These are phyloP conservation scores for Drosophila mimica DNA, from an alignment of 2,888 invertebrate species.

Conservation along the genomic window DNA sequence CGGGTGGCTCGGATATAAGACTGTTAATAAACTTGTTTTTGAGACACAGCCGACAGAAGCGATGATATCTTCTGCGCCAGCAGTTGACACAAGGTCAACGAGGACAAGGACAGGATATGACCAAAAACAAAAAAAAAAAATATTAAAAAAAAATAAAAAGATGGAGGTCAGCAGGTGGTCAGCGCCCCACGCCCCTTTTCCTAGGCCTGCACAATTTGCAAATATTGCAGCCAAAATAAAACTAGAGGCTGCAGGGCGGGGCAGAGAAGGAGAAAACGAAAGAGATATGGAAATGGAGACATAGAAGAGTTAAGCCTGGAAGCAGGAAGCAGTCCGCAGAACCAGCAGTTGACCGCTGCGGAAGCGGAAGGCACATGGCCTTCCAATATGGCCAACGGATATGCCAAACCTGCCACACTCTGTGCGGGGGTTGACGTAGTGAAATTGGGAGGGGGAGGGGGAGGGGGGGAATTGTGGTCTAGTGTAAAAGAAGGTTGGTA, in stretches of 20 bases:
- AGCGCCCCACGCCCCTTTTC: not conserved
- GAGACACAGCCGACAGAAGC: constrained; percentile 33
- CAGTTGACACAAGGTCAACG: constrained; percentile 67
- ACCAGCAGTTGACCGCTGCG: constrained; percentile 44
- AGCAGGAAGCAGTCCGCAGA: constrained; percentile 43
- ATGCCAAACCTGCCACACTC: constrained; percentile 47
- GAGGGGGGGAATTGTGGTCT: not conserved
- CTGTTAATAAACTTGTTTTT: constrained; percentile 77
- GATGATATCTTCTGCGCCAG: constrained; percentile 42
- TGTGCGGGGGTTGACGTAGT: constrained; percentile 3
- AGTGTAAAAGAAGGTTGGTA: constrained; percentile 1
- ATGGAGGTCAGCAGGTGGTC: constrained; percentile 70
- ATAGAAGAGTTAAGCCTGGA: constrained; percentile 16
- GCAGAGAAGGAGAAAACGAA: not conserved
- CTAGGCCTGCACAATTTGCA: constrained; percentile 4
- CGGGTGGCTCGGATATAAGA: constrained; percentile 19
- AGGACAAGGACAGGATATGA: constrained; percentile 60
- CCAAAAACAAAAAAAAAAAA: constrained; percentile 7
- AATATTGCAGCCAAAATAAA: constrained; percentile 28
- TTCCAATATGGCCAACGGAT: constrained; percentile 54
- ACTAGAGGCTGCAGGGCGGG: not conserved
- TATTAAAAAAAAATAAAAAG: constrained; percentile 7
- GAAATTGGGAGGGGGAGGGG: not conserved
- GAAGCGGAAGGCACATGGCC: constrained; percentile 66
- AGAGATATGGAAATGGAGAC: not conserved